Conservation (phyloP, 1,140 invertebrate species). For the Phymastichus coffea region DNA sequence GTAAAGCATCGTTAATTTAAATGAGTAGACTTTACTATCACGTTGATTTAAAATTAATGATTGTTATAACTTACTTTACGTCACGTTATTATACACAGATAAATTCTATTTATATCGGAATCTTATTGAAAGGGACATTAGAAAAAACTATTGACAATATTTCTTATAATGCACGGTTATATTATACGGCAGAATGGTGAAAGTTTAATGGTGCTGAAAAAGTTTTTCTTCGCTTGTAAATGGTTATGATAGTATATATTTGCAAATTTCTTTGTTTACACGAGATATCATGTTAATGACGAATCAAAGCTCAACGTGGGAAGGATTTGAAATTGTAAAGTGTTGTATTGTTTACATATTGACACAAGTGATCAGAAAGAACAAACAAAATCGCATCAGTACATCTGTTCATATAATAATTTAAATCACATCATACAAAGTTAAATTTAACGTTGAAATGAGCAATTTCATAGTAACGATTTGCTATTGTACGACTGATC, state of each 20-base stretch:
- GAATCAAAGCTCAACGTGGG: background rate
- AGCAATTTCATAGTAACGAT: background rate
- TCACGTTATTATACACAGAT: background rate
- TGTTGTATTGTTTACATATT: background rate
- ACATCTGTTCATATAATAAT: background rate
- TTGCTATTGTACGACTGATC: background rate
- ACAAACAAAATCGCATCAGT: too few relatives aligned
- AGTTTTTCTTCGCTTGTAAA: background rate
- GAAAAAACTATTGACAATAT: background rate
- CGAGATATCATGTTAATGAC: background rate
- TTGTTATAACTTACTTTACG: background rate
- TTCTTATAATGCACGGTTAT: background rate
- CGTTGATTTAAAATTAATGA: too few relatives aligned
- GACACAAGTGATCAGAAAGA: constrained; percentile 3
- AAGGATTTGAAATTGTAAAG: background rate
- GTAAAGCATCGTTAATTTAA: too few relatives aligned
- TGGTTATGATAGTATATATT: background rate
- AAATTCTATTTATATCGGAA: background rate
- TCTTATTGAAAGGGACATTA: background rate
- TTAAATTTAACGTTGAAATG: background rate
- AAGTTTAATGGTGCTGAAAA: constrained; percentile 10
- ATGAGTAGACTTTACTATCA: too few relatives aligned
- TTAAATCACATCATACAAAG: background rate
- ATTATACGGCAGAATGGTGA: background rate
- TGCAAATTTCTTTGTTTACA: constrained; percentile 4